phyloP scores from a whole-genome alignment of 2,113 vertebrate species.

The Motacilla tschutschensis region DNA sequence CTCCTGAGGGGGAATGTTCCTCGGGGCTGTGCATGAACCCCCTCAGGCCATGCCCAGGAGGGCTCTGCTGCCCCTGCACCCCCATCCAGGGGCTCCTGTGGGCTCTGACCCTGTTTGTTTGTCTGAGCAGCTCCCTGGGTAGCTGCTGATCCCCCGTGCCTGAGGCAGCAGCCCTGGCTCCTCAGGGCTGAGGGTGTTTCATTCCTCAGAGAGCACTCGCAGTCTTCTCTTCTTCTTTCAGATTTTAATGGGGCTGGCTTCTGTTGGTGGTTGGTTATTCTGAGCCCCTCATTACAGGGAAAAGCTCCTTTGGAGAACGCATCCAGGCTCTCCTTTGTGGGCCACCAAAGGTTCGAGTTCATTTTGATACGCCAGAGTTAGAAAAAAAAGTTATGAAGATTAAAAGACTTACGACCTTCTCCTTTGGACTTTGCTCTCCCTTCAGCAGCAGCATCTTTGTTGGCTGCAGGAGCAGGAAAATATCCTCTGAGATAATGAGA shows the following conservation, averaged over 20 bases:
- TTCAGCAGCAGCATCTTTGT: not conserved
- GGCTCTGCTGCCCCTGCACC: accelerated
- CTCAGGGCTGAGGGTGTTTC: not conserved
- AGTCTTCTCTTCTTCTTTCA: not conserved
- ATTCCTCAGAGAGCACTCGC: not conserved
- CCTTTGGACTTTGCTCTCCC: not conserved
- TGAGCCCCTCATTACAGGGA: not conserved
- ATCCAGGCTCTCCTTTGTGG: not conserved
- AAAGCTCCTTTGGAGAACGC: not conserved
- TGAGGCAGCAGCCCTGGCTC: accelerated
- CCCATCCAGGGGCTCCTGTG: not conserved
- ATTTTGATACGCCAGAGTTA: not conserved
- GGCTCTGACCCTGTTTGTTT: not conserved
- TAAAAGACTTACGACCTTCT: not conserved
- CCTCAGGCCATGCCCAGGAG: not conserved
- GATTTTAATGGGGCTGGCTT: not conserved
- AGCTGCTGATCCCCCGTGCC: not conserved
- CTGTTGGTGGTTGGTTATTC: not conserved
- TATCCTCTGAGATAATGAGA: not conserved
- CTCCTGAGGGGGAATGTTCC: not conserved
- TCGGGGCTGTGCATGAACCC: accelerated
- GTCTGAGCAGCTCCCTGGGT: not conserved
- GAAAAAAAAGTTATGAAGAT: not conserved
- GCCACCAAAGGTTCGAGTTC: not conserved
- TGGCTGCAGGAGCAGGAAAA: not conserved